Conservation (phyloP, 1,140 invertebrate species). For the Chironomus tepperi region DNA sequence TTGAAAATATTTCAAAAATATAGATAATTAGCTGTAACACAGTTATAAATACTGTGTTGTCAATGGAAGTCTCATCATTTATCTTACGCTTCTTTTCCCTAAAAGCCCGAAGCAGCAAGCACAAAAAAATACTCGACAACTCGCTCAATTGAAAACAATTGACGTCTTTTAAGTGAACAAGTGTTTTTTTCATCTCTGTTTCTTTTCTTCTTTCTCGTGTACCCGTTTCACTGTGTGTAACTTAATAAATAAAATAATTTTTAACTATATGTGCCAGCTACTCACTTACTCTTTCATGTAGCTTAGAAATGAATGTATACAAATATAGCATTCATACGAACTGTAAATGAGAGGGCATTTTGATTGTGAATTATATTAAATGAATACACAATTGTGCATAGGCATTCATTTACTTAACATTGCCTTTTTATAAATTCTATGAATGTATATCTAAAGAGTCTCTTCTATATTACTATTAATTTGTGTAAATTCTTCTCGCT, state of each 20-base stretch:
- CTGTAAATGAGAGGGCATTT: background rate
- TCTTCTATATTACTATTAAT: conserved; percentile 7
- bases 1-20: background rate
- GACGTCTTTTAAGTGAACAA: background rate
- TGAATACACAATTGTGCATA: background rate
- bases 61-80: no score
- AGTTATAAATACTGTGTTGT: no score
- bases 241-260: no score
- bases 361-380: background rate
- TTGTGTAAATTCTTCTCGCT: background rate
- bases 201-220: background rate
- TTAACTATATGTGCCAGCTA: no score
- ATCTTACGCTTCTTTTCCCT: no score
- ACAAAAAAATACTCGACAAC: no score
- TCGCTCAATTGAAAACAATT: conserved; percentile 2
- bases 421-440: background rate
- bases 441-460: background rate
- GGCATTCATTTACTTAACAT: background rate
- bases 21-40: no score
- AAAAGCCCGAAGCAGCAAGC: no score
- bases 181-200: background rate
- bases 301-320: no score
- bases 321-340: no score
- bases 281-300: no score
- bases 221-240: background rate